A percentile compares a stretch with the other conserved stretches of the same genome.
These are phyloP conservation scores for Pogonus chalceus DNA, from an alignment of 1,140 invertebrate genomes.

Conservation along the genomic window DNA sequence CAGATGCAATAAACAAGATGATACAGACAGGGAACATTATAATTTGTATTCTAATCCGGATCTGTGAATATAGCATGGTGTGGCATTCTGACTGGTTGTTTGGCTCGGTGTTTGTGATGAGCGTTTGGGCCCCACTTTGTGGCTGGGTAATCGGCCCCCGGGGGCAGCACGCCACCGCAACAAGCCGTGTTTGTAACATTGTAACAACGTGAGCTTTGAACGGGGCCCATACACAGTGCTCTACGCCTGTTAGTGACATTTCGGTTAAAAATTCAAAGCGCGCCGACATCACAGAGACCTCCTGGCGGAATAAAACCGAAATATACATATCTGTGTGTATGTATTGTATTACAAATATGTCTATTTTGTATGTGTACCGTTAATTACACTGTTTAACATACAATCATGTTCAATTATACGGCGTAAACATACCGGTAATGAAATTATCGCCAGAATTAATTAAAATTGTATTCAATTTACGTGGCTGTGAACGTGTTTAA, in stretches of 20 bases:
- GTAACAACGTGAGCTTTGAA: slow-evolving; percentile 22
- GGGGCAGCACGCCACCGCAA: not conserved
- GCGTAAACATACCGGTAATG: slow-evolving; percentile 22
- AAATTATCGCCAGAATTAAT: slow-evolving; percentile 33
- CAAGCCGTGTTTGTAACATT: slow-evolving; percentile 13
- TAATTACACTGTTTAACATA: slow-evolving; percentile 6
- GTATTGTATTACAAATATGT: not conserved
- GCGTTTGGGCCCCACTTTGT: slow-evolving; percentile 12
- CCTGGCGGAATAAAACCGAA: not conserved
- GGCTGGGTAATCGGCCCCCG: not conserved
- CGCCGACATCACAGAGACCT: slow-evolving; percentile 19
- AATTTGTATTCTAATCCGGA: too few relatives aligned
- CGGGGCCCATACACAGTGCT: too few relatives aligned
- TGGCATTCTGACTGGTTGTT: too few relatives aligned
- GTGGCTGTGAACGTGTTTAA: not conserved
- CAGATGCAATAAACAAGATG: too few relatives aligned
- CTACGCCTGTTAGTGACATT: slow-evolving; percentile 31
- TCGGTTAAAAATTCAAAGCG: slow-evolving; percentile 31
- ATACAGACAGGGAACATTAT: too few relatives aligned
- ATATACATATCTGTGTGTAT: not conserved
- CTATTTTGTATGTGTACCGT: not conserved
- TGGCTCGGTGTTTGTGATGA: too few relatives aligned
- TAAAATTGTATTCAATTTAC: slow-evolving; percentile 31
- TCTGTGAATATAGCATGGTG: too few relatives aligned
- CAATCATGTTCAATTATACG: slow-evolving; percentile 9